Evolutionary conservation across 2,113 vertebrate species (phyloP), one percentile per base, ranked within the genome.

Genomic region (Leptobrachium ailaonicum): DNA sequence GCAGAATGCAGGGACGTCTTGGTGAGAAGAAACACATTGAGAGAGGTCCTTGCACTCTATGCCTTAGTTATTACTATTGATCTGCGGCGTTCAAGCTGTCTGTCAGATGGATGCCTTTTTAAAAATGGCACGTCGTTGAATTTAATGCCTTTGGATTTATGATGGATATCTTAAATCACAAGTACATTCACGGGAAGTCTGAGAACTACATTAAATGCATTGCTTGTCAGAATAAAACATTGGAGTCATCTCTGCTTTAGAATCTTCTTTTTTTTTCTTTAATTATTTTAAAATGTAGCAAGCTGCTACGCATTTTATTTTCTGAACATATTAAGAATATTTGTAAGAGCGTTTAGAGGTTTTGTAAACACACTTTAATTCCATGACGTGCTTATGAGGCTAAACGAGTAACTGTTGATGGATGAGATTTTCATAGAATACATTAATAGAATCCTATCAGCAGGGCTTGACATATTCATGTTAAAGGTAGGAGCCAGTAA

Each of bases 41-140:
- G 42, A 77, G 47, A 76, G 67, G 20, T 50, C 64, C 32, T 54
- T 7, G 6, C 32, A 32, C 69, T 64, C 41, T 64, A 71, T 79
- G 69, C 20, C 20, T 66, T 79, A 66, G 70, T 72, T 79, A 79
- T 50, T 73, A 64, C 41, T 53, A 79, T 79, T 47, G 79, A 80
- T 83, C 74, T 83, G 40, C 0, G n/a, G 64, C 13, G 6, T 60
- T 85, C 82, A 71, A 73, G 14, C 40, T 80, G 0, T 82, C 83
- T 43, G 0, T 83, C n/a, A 77, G 75, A 85, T 84, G 66, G 85
- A 82, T 10, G 2, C 71, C 75, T 81, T 53, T 80, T 71, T 74
- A 9, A 69, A 77, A 76, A 84, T 58, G 4, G 14, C 69, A 75
- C 68, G 42, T 74, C 58, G 64, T 53, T 83, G 41, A 32, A 60